Percentiles rank a stretch among this genome's conserved stretches.
Evolutionary conservation across 2,888 invertebrate genomes (phyloP).

Genomic region (Daptonema setosum): DNA sequence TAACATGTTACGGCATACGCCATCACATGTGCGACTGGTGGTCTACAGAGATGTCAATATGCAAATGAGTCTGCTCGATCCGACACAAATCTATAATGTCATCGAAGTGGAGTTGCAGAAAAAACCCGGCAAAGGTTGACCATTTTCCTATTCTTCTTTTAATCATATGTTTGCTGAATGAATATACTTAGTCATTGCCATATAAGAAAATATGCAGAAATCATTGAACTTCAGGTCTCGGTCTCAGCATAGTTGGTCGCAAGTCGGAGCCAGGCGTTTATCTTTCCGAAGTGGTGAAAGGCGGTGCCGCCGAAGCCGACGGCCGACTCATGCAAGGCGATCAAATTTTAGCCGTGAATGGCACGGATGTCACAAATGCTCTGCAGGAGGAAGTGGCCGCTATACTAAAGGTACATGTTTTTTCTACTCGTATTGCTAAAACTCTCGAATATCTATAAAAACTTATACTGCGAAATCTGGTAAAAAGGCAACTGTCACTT

Average conservation of each 20-base stretch:
- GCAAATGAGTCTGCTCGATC: slow-evolving; percentile 26
- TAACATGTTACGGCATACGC: slow-evolving; percentile 57
- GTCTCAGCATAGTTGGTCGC: slow-evolving; percentile 58
- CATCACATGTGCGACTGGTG: slow-evolving; percentile 55
- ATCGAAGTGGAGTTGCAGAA: slow-evolving; percentile 17
- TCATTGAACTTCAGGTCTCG: slow-evolving; percentile 53
- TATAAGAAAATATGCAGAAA: too few species aligned
- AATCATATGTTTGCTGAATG: too few species aligned
- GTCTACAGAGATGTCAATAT: slow-evolving; percentile 43
- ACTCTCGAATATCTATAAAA: too few species aligned
- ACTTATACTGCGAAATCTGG: too few species aligned
- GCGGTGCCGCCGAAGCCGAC: slow-evolving; percentile 61
- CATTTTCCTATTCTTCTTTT: too few species aligned
- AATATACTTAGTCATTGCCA: too few species aligned
- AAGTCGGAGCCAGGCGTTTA: slow-evolving; percentile 60
- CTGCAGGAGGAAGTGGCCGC: slow-evolving; percentile 63
- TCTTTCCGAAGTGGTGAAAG: slow-evolving; percentile 73
- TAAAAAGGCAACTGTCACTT: background rate
- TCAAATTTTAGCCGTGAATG: slow-evolving; percentile 64
- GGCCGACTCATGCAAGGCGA: slow-evolving; percentile 77
- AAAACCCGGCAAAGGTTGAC: background rate
- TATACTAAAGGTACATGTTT: slow-evolving; percentile 59
- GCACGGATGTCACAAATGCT: slow-evolving; percentile 42
- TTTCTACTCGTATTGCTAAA: too few species aligned
- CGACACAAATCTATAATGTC: slow-evolving; percentile 29